These are phyloP conservation scores for Eurytoma californica DNA, from an alignment of 2,888 invertebrate species.

Conservation along the genomic window DNA sequence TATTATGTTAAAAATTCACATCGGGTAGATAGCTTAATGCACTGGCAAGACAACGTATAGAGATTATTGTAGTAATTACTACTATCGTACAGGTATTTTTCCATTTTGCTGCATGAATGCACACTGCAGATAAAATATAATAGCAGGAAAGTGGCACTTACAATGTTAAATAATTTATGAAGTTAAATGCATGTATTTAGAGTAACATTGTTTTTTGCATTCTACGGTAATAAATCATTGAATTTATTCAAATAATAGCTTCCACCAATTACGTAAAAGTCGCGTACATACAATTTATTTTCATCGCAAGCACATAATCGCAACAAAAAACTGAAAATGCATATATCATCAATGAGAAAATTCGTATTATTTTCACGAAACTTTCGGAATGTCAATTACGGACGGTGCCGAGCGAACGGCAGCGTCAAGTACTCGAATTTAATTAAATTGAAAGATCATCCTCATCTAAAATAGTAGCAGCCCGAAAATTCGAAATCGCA, in stretches of 20 bases:
- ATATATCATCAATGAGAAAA: no score
- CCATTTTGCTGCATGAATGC: not conserved
- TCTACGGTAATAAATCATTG: no score
- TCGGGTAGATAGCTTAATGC: no score
- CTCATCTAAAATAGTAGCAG: not conserved
- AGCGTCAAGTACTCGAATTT: not conserved
- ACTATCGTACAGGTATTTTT: not conserved
- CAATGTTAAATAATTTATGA: not conserved
- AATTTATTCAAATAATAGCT: no score
- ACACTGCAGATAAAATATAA: not conserved
- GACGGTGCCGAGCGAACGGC: not conserved
- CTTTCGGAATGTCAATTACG: not conserved
- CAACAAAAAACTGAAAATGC: no score
- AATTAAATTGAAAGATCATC: not conserved
- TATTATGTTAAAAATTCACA: not conserved
- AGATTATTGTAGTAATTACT: not conserved
- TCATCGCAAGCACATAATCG: no score
- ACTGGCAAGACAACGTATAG: no score
- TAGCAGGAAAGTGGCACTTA: not conserved
- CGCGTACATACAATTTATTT: no score
- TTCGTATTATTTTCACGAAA: not conserved
- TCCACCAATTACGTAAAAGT: no score
- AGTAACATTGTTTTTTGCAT: no score
- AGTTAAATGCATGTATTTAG: not conserved
- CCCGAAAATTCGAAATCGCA: not conserved